phyloP scores from a whole-genome alignment of 2,113 vertebrate genomes.

The Gasterosteus aculeatus region DNA sequence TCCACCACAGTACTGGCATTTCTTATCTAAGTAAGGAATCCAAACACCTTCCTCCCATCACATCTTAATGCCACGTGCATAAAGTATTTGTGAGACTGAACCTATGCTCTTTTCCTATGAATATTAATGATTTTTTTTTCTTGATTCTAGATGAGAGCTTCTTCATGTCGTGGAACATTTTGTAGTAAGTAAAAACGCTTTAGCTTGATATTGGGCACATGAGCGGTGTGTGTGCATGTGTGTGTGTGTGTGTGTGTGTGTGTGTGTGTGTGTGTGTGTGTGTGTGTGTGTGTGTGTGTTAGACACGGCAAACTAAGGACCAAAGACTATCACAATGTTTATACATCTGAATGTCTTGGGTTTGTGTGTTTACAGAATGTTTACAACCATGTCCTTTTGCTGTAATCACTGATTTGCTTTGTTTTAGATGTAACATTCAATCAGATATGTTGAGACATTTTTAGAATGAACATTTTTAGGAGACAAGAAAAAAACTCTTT shows the following conservation, averaged over 20 bases:
- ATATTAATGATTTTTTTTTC: not conserved
- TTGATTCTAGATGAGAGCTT: no score
- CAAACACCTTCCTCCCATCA: not conserved
- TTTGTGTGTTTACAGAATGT: constrained; percentile 27
- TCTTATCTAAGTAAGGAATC: no score
- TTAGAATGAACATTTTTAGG: not conserved
- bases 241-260: constrained; percentile 25
- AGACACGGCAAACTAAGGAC: constrained; percentile 27
- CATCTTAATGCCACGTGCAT: not conserved
- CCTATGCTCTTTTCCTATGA: not conserved
- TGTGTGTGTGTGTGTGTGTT: constrained; percentile 9
- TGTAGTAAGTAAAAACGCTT: not conserved
- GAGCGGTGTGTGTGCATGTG: constrained; percentile 19
- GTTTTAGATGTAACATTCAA: constrained; percentile 1
- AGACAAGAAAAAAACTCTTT: not conserved
- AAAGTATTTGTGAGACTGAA: not conserved
- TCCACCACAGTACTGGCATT: not conserved
- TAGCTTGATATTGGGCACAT: not conserved
- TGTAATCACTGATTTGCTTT: constrained; percentile 11
- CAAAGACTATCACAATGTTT: constrained; percentile 18
- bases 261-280: constrained; percentile 11
- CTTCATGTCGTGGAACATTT: not conserved
- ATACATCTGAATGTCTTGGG: constrained; percentile 12
- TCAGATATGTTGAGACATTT: constrained; percentile 17
- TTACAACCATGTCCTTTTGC: not conserved